Conservation (phyloP, 30 jellyfish, hydroid and myxozoan genomes). For the Mastigias papua region DNA sequence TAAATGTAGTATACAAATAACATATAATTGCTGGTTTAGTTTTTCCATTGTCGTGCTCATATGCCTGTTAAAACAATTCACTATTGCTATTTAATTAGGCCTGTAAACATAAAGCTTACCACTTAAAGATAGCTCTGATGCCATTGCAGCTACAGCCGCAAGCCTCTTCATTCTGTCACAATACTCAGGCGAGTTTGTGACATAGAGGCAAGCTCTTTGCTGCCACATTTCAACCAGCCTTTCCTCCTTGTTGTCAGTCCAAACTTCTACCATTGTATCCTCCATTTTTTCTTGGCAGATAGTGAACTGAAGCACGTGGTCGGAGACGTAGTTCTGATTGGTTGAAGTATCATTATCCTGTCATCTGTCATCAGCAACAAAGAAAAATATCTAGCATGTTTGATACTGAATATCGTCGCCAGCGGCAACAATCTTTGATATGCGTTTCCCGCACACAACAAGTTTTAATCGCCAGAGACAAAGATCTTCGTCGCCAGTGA, state of each 20-base stretch:
- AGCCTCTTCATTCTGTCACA: conserved; percentile 5
- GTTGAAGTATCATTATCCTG: background rate
- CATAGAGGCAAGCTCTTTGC: conserved; percentile 10
- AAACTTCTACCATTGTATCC: background rate
- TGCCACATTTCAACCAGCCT: conserved; percentile 16
- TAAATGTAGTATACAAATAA: background rate
- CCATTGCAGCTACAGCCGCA: conserved; percentile 9
- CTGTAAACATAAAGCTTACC: background rate
- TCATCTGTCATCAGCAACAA: background rate
- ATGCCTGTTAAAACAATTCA: background rate
- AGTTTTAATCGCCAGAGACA: conserved; percentile 6
- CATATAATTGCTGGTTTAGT: background rate
- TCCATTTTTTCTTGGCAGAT: background rate
- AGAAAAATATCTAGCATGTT: background rate
- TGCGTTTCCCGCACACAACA: conserved; percentile 12
- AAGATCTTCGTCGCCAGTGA: conserved; percentile 15
- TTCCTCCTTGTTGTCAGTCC: conserved; percentile 9
- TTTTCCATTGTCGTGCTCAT: background rate
- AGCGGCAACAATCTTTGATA: background rate
- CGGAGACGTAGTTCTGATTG: background rate
- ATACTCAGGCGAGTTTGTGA: conserved; percentile 9
- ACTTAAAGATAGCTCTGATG: background rate
- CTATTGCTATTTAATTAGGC: background rate
- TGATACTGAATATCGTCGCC: background rate
- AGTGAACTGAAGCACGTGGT: background rate